Base-by-base conservation (phyloP, 1,140 invertebrate species). In the Pachypsylla venusta region DNA sequence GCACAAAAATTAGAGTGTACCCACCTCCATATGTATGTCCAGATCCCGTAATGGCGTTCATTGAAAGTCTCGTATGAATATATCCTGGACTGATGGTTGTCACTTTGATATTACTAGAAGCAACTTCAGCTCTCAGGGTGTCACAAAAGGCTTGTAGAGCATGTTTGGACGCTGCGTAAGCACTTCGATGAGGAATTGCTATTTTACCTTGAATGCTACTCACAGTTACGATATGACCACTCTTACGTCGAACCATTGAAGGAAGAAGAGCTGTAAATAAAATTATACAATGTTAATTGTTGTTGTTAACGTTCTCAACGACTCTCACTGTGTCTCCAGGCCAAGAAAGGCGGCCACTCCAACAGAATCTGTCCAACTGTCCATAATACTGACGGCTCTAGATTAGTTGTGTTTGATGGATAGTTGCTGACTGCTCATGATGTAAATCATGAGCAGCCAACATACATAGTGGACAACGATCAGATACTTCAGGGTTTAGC, bases 81-180 rank as follows among this genome's bases (percentile, higher is more conserved):
- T 97, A 96, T 1, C 90, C 89, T 56, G 93, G 90, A 74, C 81
- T 90, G 7, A 93, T 71, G 12, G 90, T 80, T 39, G 83, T 84
- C 1, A 97, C 83, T 68, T 82, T 76, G 54, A 97, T 78, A 67
- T 87, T 84, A 63, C 83, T 73, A 53, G 80, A 71, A 25, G 74
- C 69, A 64, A 94, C 75, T 78, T 94, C 91, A 22, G 89, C 81
- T 67, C 89, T 73, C 14, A 91, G 70, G n/a, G 78, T 78, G 72
- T 93, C 91, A 59, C 81, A 82, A 74, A 90, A 92, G 25, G 87
- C 89, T 76, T 92, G 87, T 16, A 95, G 67, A 1, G 94, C 93
- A 77, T 96, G 92, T 74, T 98, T 98, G 0, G 93, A 93, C 19
- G 93, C 91, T 60, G 84, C 79, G 77, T 98, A 95, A 1, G 88